These are phyloP conservation scores for Stictonetta naevosa DNA, from an alignment of 2,113 vertebrate genomes.

Conservation along the genomic window DNA sequence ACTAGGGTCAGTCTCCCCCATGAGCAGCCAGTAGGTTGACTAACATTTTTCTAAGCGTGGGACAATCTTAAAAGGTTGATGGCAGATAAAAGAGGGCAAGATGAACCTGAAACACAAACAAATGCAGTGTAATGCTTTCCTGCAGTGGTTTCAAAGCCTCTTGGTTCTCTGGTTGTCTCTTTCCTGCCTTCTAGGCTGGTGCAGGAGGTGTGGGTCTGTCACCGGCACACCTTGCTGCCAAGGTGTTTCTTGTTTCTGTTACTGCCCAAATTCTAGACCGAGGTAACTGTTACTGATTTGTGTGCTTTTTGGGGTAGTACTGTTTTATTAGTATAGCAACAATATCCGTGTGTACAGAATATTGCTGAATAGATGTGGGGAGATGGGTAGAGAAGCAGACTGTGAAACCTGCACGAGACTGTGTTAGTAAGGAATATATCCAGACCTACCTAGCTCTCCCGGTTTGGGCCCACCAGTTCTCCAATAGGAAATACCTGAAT, in stretches of 20 bases:
- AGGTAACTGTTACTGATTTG: neutral
- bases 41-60: neutral
- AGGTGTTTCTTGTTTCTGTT: neutral
- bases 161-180: neutral
- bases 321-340: neutral
- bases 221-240: neutral
- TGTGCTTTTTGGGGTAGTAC: neutral
- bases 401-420: neutral
- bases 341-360: neutral
- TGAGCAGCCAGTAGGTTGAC: neutral
- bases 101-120: neutral
- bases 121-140: neutral
- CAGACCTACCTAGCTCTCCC: neutral
- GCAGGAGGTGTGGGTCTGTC: neutral
- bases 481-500: neutral
- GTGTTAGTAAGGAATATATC: neutral
- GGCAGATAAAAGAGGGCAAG: neutral
- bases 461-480: neutral
- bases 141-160: neutral
- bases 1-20: neutral
- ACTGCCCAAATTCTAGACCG: neutral
- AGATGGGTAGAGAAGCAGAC: neutral
- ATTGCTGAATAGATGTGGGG: neutral
- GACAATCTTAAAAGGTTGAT: neutral
- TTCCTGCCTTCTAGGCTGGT: neutral